Evolutionary conservation across 1,140 invertebrate species (phyloP).

Genomic region (Cylas formicarius): DNA sequence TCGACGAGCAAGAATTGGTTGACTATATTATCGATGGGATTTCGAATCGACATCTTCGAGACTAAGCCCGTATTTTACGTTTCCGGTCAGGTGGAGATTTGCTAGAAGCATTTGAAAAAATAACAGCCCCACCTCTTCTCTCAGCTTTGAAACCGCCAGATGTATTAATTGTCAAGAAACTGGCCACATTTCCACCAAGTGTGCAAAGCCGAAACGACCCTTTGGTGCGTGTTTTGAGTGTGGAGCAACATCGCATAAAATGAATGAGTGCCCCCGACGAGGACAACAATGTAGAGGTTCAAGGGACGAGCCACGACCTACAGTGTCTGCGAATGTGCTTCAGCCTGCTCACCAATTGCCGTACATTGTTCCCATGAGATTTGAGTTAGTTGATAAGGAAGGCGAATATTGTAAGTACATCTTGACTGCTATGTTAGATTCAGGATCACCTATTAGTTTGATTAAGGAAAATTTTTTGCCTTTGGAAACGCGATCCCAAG

Average conservation of each 20-base stretch:
- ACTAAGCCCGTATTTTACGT: slow-evolving; percentile 13
- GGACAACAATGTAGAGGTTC: background rate
- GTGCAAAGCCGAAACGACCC: slow-evolving; percentile 8
- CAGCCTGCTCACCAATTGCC: slow-evolving; percentile 3
- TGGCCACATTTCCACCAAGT: slow-evolving; percentile 11
- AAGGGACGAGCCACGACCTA: background rate
- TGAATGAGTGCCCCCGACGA: slow-evolving; percentile 7
- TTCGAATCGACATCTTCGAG: slow-evolving; percentile 8
- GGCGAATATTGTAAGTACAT: background rate
- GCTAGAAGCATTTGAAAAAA: slow-evolving; percentile 9
- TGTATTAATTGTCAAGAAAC: slow-evolving; percentile 13
- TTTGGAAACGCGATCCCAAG: background rate
- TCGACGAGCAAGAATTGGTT: slow-evolving; percentile 26
- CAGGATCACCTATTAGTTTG: slow-evolving; percentile 8
- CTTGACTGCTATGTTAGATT: slow-evolving; percentile 3
- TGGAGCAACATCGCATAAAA: slow-evolving; percentile 10
- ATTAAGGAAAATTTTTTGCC: slow-evolving; percentile 13
- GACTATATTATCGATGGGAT: slow-evolving; percentile 36
- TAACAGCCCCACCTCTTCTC: background rate
- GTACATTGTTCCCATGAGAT: slow-evolving; percentile 2
- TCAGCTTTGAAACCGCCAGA: background rate
- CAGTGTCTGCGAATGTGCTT: background rate
- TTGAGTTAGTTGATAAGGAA: background rate
- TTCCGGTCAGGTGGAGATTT: slow-evolving; percentile 12
- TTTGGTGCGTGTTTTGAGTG: slow-evolving; percentile 13